Percentiles rank a stretch among this genome's conserved stretches.
phyloP scores from a whole-genome alignment of 2,888 invertebrate genomes.

The Lypha dubia region DNA sequence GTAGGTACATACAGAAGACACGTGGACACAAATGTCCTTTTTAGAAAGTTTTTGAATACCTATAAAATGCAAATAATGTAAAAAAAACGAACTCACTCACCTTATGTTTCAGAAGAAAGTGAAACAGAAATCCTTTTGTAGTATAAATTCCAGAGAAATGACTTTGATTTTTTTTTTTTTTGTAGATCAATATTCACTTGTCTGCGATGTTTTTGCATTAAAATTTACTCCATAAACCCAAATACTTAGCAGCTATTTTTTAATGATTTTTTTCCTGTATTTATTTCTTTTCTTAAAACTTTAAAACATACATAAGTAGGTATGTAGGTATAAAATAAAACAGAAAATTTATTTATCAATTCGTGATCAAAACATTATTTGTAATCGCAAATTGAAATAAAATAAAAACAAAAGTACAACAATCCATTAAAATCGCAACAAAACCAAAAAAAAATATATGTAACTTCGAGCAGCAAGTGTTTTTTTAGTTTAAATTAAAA shows the following conservation, averaged over 20 bases:
- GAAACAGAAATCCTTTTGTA: constrained; percentile 21
- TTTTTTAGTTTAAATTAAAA: constrained; percentile 30
- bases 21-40: neutral
- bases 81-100: constrained; percentile 30
- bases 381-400: constrained; percentile 11
- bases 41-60: neutral
- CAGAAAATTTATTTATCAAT: constrained; percentile 21
- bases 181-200: constrained; percentile 24
- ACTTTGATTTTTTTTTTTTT: neutral
- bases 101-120: constrained; percentile 16
- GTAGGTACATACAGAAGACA: too few species aligned
- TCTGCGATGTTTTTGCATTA: neutral
- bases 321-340: constrained; percentile 3
- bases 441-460: neutral
- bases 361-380: constrained; percentile 38
- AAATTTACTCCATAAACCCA: constrained; percentile 4
- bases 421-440: constrained; percentile 18
- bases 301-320: too few species aligned
- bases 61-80: neutral
- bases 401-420: constrained; percentile 35
- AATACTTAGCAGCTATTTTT: neutral
- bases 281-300: neutral
- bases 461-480: constrained; percentile 15
- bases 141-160: constrained; percentile 16
- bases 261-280: neutral